Conservation (phyloP, 1,140 invertebrate genomes). For the Agrilus planipennis region DNA sequence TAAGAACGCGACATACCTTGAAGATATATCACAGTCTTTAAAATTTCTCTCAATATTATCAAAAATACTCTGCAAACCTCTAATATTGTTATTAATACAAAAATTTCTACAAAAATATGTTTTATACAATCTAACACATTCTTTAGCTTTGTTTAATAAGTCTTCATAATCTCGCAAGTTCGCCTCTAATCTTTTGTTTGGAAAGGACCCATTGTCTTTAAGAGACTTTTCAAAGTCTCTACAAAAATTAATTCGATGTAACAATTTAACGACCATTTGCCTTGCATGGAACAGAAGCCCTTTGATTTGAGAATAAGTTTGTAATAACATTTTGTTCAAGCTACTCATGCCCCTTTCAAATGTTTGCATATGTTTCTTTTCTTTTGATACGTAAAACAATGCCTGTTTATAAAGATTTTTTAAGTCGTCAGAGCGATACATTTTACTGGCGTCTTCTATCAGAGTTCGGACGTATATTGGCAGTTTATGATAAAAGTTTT, state of each 20-base stretch:
- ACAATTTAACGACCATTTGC: constrained; percentile 5
- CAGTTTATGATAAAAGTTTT: constrained; percentile 29
- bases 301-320: constrained; percentile 14
- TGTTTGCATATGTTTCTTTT: constrained; percentile 35
- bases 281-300: constrained; percentile 8
- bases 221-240: constrained; percentile 10
- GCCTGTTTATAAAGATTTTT: constrained; percentile 32
- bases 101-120: constrained; percentile 1
- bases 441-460: constrained; percentile 34
- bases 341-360: constrained; percentile 33
- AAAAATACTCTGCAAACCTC: too few relatives aligned
- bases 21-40: too few relatives aligned
- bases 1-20: too few relatives aligned
- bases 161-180: too few relatives aligned
- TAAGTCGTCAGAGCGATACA: constrained; percentile 36
- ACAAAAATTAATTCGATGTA: constrained; percentile 13
- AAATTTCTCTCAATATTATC: too few relatives aligned
- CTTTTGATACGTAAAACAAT: constrained; percentile 35
- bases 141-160: too few relatives aligned
- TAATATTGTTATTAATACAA: constrained; percentile 10
- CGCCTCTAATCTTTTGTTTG: constrained; percentile 7
- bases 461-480: constrained; percentile 35
- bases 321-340: constrained; percentile 33
- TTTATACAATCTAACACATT: background rate
- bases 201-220: constrained; percentile 7